Conservation (phyloP, 2,797 vertebrate genomes). For the Fistularia tabacaria region DNA sequence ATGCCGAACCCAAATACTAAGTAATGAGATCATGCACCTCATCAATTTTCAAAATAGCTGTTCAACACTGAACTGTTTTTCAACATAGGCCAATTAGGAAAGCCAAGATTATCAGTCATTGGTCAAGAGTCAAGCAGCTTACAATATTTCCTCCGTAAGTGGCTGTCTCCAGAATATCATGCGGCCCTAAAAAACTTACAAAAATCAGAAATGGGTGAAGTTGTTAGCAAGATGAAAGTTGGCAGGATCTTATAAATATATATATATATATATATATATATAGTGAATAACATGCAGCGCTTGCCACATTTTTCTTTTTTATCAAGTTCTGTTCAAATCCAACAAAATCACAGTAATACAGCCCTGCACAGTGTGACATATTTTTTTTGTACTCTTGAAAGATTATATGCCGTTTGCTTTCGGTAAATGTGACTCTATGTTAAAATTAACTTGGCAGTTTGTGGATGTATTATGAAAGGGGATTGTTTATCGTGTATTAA, state of each 20-base stretch:
- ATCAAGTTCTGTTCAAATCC: no score
- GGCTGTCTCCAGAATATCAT: slow-evolving; percentile 1
- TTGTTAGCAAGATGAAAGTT: slow-evolving; percentile 1
- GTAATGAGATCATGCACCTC: slow-evolving; percentile 17
- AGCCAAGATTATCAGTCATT: slow-evolving; percentile 15
- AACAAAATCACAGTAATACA: no score
- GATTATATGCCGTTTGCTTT: no score
- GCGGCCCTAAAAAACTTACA: not conserved
- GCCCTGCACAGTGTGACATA: no score
- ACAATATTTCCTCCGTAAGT: slow-evolving; percentile 10
- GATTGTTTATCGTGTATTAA: no score
- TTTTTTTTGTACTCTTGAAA: no score
- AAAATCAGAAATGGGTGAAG: not conserved
- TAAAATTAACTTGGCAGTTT: no score
- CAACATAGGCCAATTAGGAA: slow-evolving; percentile 14
- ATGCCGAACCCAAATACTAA: slow-evolving; percentile 9
- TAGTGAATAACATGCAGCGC: no score
- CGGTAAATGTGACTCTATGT: no score
- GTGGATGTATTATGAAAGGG: no score
- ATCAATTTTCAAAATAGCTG: slow-evolving; percentile 18
- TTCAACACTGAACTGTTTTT: slow-evolving; percentile 15
- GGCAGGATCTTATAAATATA: not conserved
- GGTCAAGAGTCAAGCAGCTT: not conserved
- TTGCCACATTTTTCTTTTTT: no score
- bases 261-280: no score